These are phyloP conservation scores for Ageneiosus marmoratus DNA, from an alignment of 2,113 vertebrate genomes.

Conservation along the genomic window DNA sequence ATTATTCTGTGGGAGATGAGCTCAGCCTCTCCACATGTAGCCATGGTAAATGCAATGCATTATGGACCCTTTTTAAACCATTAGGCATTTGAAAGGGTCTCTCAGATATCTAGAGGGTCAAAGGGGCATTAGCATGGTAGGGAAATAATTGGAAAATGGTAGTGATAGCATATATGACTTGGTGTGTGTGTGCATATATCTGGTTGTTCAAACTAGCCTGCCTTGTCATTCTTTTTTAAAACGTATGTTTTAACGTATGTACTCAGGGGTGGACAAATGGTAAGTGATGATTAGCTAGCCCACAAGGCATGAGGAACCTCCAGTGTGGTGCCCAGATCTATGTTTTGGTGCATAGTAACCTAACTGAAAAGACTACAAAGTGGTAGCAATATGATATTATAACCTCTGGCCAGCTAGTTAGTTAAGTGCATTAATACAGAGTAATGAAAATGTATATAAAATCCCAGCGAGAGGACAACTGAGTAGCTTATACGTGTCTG, in stretches of 20 bases:
- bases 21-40: constrained; percentile 56
- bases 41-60: constrained; percentile 58
- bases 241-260: not conserved
- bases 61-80: constrained; percentile 56
- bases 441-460: not conserved
- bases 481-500: not conserved
- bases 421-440: not conserved
- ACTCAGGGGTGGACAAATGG: constrained; percentile 5
- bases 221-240: not conserved
- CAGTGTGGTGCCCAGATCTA: not conserved
- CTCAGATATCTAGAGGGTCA: constrained; percentile 57
- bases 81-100: constrained; percentile 60
- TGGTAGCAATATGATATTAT: not conserved
- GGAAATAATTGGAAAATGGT: constrained; percentile 54
- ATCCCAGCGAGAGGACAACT: not conserved
- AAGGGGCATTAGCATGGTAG: constrained; percentile 50
- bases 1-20: constrained; percentile 62
- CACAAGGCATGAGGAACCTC: not conserved
- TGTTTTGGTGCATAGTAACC: not conserved
- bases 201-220: not conserved
- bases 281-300: not conserved
- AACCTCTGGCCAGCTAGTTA: not conserved
- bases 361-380: not conserved
- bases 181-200: not conserved
- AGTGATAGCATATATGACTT: constrained; percentile 12